Percentiles rank a stretch among this genome's conserved stretches.
Conservation (phyloP, 2,888 invertebrate genomes). For the Dascillus cervinus region DNA sequence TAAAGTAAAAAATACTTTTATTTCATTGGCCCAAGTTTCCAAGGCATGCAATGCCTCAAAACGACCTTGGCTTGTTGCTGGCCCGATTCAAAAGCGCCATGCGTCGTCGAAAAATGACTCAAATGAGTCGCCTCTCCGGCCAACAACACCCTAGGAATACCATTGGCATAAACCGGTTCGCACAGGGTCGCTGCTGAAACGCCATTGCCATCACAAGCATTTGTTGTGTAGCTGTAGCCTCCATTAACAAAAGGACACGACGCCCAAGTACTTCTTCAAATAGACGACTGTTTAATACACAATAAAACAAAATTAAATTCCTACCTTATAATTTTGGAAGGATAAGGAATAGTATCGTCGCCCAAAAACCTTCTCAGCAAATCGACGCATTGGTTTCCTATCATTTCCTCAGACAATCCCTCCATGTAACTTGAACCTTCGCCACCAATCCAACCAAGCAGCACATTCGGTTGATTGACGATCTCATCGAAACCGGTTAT, state of each 20-base stretch:
- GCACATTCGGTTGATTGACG: conserved; percentile 43
- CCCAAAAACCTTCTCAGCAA: conserved; percentile 47
- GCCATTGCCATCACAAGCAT: conserved; percentile 42
- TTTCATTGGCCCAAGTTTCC: too few relatives aligned
- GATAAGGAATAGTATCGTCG: conserved; percentile 42
- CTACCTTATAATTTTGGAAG: conserved; percentile 44
- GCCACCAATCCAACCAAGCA: conserved; percentile 61
- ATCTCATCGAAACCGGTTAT: conserved; percentile 60
- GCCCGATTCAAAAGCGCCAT: conserved; percentile 58
- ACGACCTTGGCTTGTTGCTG: conserved; percentile 42
- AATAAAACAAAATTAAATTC: conserved; percentile 8
- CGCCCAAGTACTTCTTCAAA: conserved; percentile 45
- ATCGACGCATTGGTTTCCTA: conserved; percentile 46
- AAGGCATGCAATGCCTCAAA: too few relatives aligned
- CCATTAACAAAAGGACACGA: conserved; percentile 50
- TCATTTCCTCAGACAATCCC: conserved; percentile 42
- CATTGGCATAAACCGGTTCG: conserved; percentile 40
- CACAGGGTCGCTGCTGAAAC: conserved; percentile 39
- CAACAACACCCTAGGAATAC: conserved; percentile 47
- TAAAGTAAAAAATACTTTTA: too few relatives aligned
- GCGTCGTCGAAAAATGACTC: conserved; percentile 56
- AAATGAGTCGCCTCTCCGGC: conserved; percentile 59
- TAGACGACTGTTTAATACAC: conserved; percentile 1
- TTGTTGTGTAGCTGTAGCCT: conserved; percentile 51
- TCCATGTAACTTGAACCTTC: conserved; percentile 53